Evolutionary conservation across 2,888 invertebrate species (phyloP), one percentile per base, ranked within the genome.

Genomic region (Falcaria lacertinaria): DNA sequence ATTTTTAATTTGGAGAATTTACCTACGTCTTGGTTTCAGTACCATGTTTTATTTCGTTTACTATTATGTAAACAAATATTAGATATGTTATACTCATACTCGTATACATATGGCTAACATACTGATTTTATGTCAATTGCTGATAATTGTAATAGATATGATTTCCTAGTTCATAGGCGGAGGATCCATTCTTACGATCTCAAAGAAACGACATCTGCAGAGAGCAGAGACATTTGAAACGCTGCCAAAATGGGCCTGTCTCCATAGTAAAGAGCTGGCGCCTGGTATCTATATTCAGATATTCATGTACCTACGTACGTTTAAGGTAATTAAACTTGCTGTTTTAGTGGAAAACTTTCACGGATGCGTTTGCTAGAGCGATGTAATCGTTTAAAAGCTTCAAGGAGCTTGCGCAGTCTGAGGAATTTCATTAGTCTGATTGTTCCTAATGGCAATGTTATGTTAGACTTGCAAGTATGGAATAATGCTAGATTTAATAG

Each of bases 151-250:
- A 16, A 16, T 17, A 35, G 13, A 14, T 5, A 19, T 17, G 17
- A 28, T 28, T 28, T 7, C 11, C 25, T 14, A 22, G 4, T 22
- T 22, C 13, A 37, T 19, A 15, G 15, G 11, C 22, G 22, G 37
- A 14, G 16, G 13, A 37, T 14, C 39, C 38, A 44, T 47, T 60
- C 64, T 57, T 64, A 62, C 42, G 52, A 58, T 50, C 39, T 59
- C 53, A 54, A 59, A 62, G 55, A 54, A 40, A 58, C 58, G 57
- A 59, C 65, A 65, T 64, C 63, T 67, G 67, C 62, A 63, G 51
- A 47, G 52, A 60, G 67, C 62, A 63, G 51, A 47, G 52, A 60
- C 46, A 64, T 69, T 79, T 76, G 78, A 74, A 65, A 57, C 43
- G 44, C 41, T 69, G 78, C 79, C 79, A 78, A 60, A 61, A 60